These are phyloP conservation scores for Drepana arcuata DNA, from an alignment of 1,140 invertebrate species.

Conservation along the genomic window DNA sequence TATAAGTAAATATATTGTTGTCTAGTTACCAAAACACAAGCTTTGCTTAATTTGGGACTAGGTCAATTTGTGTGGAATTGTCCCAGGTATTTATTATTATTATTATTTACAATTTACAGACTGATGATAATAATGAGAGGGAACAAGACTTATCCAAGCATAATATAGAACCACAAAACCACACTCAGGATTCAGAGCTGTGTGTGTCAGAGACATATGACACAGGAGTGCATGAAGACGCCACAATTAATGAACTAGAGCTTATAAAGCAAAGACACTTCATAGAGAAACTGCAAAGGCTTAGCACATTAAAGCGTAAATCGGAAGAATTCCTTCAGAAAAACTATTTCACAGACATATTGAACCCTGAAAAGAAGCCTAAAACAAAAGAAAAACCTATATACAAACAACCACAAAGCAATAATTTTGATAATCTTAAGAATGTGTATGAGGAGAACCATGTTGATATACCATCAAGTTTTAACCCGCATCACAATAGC, in stretches of 20 bases:
- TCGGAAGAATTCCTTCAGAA: slow-evolving; percentile 63
- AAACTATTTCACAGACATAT: slow-evolving; percentile 45
- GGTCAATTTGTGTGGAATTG: too few relatives aligned
- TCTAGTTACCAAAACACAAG: too few relatives aligned
- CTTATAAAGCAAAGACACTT: slow-evolving; percentile 55
- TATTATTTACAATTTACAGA: slow-evolving; percentile 45
- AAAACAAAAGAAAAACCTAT: slow-evolving; percentile 55
- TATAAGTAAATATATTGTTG: too few relatives aligned
- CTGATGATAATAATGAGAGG: slow-evolving; percentile 47
- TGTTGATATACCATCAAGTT: slow-evolving; percentile 44
- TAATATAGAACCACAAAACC: slow-evolving; percentile 29
- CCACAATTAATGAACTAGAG: slow-evolving; percentile 40
- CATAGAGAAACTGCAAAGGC: slow-evolving; percentile 58
- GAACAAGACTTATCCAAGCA: slow-evolving; percentile 49
- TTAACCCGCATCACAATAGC: slow-evolving; percentile 38
- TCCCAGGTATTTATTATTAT: too few relatives aligned
- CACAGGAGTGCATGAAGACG: slow-evolving; percentile 32
- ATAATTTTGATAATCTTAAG: slow-evolving; percentile 48
- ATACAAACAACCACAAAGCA: slow-evolving; percentile 36
- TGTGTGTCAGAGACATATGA: slow-evolving; percentile 41
- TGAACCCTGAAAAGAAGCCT: slow-evolving; percentile 51
- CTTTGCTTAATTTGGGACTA: too few relatives aligned
- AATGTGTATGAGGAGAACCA: slow-evolving; percentile 53
- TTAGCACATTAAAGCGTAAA: slow-evolving; percentile 65
- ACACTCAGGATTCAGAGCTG: slow-evolving; percentile 39